phyloP scores from a whole-genome alignment of 2,113 vertebrate species.

The Xenopus borealis region DNA sequence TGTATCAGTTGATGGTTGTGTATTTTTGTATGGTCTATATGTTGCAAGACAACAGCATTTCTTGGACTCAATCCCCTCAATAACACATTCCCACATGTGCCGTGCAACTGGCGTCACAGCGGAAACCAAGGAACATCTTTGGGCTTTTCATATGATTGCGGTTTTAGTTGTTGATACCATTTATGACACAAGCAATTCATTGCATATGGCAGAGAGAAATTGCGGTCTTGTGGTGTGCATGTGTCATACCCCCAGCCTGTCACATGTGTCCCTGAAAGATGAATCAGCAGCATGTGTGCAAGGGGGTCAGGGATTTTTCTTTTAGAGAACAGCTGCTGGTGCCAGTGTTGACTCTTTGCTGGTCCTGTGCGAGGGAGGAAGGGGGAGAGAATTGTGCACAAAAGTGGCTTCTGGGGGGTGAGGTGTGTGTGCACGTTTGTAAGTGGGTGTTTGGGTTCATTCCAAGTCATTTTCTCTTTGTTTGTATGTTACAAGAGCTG shows the following conservation, averaged over 20 bases:
- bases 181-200: not conserved
- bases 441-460: too few relatives aligned
- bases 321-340: slow-evolving; percentile 26
- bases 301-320: slow-evolving; percentile 6
- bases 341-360: not conserved
- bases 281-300: slow-evolving; percentile 33
- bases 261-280: slow-evolving; percentile 20
- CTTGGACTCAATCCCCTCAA: too few relatives aligned
- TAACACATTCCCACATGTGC: too few relatives aligned
- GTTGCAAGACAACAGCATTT: too few relatives aligned
- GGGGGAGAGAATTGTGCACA: not conserved
- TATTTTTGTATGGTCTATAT: too few relatives aligned
- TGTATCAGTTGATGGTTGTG: too few relatives aligned
- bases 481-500: slow-evolving; percentile 1
- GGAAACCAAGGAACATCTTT: not conserved
- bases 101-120: too few relatives aligned
- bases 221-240: slow-evolving; percentile 20
- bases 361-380: not conserved
- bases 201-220: slow-evolving; percentile 2
- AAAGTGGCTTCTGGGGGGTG: not conserved
- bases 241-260: slow-evolving; percentile 12
- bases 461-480: not conserved
- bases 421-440: not conserved
- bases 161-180: not conserved
- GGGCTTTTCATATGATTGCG: not conserved